Conservation (phyloP, 2,797 vertebrate genomes). For the Steatocranus sp. region DNA sequence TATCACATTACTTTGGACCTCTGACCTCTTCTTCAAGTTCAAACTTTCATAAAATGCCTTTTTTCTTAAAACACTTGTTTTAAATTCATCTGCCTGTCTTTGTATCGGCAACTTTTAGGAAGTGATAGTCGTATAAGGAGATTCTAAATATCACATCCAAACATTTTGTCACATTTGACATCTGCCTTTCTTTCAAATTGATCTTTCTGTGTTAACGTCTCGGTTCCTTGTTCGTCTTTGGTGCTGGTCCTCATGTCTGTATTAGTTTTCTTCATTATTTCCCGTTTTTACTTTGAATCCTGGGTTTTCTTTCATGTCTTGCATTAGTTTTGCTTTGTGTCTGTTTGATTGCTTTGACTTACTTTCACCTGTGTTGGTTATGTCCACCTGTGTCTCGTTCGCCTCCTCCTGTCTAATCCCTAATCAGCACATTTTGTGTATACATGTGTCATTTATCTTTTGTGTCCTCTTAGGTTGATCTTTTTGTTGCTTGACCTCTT, state of each 20-base stretch:
- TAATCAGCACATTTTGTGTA: neutral
- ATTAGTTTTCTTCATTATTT: neutral
- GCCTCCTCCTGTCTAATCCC: neutral
- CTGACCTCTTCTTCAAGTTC: neutral
- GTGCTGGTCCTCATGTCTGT: neutral
- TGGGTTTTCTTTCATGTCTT: neutral
- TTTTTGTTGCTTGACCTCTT: neutral
- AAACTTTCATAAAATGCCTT: neutral
- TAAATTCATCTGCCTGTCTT: neutral
- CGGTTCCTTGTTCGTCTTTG: rapidly evolving
- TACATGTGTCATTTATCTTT: neutral
- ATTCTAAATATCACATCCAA: neutral
- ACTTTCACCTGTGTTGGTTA: neutral
- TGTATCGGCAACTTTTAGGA: neutral
- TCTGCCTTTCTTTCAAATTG: neutral
- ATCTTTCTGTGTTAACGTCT: neutral
- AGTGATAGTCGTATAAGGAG: neutral
- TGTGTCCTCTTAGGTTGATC: neutral
- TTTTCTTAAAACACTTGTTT: neutral
- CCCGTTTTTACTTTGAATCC: neutral
- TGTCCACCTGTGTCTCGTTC: neutral
- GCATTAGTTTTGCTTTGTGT: neutral
- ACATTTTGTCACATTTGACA: neutral
- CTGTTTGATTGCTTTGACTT: neutral
- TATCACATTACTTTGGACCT: neutral